These are phyloP conservation scores for Drepanosiphum platanoidis DNA, from an alignment of 2,888 invertebrate genomes.

Conservation along the genomic window DNA sequence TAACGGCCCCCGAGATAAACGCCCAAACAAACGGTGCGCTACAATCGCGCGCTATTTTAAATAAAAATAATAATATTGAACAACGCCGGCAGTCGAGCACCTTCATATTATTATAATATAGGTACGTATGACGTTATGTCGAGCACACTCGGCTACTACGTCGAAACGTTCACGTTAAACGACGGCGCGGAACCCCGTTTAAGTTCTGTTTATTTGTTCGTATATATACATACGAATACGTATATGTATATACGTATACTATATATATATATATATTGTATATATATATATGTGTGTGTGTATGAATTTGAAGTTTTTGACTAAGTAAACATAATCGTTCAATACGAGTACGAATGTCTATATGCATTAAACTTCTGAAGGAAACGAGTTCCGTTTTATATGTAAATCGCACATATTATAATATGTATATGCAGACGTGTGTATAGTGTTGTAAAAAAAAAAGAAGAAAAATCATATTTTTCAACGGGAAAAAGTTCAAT, in stretches of 20 bases:
- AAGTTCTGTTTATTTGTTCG: not conserved
- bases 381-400: not conserved
- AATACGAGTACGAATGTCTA: conserved; percentile 22
- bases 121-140: not conserved
- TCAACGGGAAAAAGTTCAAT: not conserved
- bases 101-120: too few relatives aligned
- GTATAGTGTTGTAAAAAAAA: not conserved
- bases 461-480: not conserved
- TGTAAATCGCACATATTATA: not conserved
- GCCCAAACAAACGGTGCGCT: not conserved
- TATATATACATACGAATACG: too few relatives aligned
- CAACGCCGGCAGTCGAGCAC: not conserved
- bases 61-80: conserved; percentile 24
- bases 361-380: not conserved
- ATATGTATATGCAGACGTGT: not conserved
- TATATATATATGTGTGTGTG: not conserved
- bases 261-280: too few relatives aligned
- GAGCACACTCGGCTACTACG: not conserved
- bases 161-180: not conserved
- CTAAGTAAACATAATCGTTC: conserved; percentile 18
- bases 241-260: too few relatives aligned
- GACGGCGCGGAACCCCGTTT: not conserved
- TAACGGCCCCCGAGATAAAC: not conserved
- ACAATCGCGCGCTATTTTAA: not conserved
- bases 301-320: conserved; percentile 5